Conservation (phyloP, 2,888 invertebrate genomes). For the Sinelater perroti region DNA sequence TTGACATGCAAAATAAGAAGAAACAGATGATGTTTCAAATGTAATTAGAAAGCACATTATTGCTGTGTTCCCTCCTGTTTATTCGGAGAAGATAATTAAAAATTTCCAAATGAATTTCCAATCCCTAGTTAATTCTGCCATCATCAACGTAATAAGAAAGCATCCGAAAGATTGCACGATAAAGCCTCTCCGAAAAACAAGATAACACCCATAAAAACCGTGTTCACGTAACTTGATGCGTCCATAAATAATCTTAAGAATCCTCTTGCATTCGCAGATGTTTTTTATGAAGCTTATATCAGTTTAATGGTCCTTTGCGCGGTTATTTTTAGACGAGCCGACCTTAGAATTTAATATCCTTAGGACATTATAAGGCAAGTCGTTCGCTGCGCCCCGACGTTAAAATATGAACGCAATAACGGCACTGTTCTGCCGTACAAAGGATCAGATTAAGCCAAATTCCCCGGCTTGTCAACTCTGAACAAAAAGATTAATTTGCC, state of each 20-base stretch:
- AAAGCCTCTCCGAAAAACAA: conserved; percentile 25
- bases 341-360: conserved; percentile 23
- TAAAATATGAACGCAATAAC: conserved; percentile 29
- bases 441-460: conserved; percentile 27
- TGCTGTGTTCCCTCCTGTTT: no score
- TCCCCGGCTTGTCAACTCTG: conserved; percentile 23
- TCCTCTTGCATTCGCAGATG: conserved; percentile 22
- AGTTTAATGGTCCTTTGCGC: conserved; percentile 21
- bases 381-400: conserved; percentile 14
- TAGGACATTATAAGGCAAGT: conserved; percentile 15
- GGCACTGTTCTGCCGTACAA: conserved; percentile 16
- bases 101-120: no score
- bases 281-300: conserved; percentile 25
- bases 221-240: conserved; percentile 24
- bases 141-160: conserved; percentile 18
- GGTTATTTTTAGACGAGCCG: conserved; percentile 20
- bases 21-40: no score
- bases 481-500: conserved; percentile 33
- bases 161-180: conserved; percentile 24
- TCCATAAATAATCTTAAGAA: conserved; percentile 27
- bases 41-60: no score
- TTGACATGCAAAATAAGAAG: no score
- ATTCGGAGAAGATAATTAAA: no score
- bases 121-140: no score
- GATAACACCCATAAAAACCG: conserved; percentile 27